phyloP scores from a whole-genome alignment of 2,113 vertebrate genomes.

The Pomatostomus ruficeps region DNA sequence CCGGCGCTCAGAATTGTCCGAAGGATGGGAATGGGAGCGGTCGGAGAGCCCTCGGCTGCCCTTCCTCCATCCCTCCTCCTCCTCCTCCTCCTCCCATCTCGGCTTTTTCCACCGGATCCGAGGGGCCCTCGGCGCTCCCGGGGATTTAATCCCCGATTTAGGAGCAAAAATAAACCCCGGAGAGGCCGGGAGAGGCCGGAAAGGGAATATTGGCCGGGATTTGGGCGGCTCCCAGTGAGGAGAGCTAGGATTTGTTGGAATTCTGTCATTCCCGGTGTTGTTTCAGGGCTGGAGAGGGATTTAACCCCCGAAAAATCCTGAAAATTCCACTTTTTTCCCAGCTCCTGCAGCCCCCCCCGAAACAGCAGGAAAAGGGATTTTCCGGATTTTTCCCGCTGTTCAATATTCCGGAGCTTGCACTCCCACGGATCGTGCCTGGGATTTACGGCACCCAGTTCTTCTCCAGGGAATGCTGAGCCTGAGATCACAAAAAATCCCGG shows the following conservation, averaged over 20 bases:
- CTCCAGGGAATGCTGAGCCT: not conserved
- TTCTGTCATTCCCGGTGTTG: fast-evolving
- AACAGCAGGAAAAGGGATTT: not conserved
- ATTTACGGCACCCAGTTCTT: not conserved
- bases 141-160: not conserved
- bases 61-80: not conserved
- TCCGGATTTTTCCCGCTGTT: not conserved
- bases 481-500: fast-evolving
- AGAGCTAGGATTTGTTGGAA: not conserved
- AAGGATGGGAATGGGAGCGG: not conserved
- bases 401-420: not conserved
- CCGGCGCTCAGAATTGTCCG: not conserved
- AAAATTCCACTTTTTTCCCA: not conserved
- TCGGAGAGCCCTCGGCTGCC: not conserved
- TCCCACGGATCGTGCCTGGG: not conserved
- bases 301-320: not conserved
- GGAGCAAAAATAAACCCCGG: not conserved
- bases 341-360: not conserved
- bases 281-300: not conserved
- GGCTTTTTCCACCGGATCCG: not conserved
- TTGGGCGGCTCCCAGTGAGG: fast-evolving
- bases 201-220: not conserved
- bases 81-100: not conserved
- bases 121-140: not conserved
- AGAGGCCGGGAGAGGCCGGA: not conserved